Evolutionary conservation across 2,888 invertebrate species (phyloP), one percentile per base, ranked within the genome.

Genomic region (Apomyelois bistriatella): DNA sequence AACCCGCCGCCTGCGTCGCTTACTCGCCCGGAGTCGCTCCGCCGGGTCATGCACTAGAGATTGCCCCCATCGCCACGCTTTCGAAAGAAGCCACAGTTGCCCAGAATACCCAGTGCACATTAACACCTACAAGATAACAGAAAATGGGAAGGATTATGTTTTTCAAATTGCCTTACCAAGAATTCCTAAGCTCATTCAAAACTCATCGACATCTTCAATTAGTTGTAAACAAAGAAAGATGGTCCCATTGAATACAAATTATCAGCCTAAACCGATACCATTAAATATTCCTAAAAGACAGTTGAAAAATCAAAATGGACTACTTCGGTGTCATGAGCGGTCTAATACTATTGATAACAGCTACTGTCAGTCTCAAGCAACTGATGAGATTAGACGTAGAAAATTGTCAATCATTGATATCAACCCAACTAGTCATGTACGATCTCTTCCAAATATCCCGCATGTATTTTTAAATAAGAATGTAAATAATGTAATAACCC

Each of bases 1-100:
- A 35, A 58, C 67, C 30, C 76, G 79, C 48, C 80, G 78, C 42
- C 62, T 66, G 48, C 76, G 78, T 36, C 77, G 75, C 43, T 65
- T 68, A 36, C 64, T 86, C 12, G 72, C 76, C 37, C 81, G 87
- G 51, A 88, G 87, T 59, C 77, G 81, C 58, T 87, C 89, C 3
- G 68, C 74, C 15, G 78, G 80, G 61, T 75, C 78, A 17, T 66
- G 67, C 56, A 58, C 70, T 37, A 75, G 70, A 67, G 76, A 81
- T 53, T 66, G 60, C 59, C 66, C 71, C 9, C 68, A 66, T 17
- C 74, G 72, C 47, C 72, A 73, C 57, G 66, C 74, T 58, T 81
- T 82, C 57, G 73, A 78, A 65, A 70, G 82, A 60, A 85, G 81
- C 61, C 69, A 77, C 58, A 88, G 82, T 53, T 85, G 78, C 55